A percentile compares a stretch with the other conserved stretches of the same genome.
phyloP scores from a whole-genome alignment of 2,113 vertebrate species.

The Cyanistes caeruleus region DNA sequence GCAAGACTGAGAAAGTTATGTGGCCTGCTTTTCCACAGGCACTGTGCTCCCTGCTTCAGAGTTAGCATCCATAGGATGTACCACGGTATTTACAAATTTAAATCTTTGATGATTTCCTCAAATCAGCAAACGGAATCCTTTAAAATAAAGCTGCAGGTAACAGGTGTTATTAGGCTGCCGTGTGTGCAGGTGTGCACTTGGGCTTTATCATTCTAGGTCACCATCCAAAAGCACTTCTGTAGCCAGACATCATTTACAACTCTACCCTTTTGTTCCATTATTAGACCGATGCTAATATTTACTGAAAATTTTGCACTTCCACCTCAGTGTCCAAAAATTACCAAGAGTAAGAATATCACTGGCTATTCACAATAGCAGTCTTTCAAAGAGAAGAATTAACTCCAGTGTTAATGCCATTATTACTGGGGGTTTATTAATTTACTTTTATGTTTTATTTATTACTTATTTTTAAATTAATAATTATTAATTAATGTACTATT shows the following conservation, averaged over 20 bases:
- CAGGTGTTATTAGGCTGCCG: rapidly evolving
- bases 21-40: too few relatives aligned
- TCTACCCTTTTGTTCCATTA: not conserved
- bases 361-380: not conserved
- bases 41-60: too few relatives aligned
- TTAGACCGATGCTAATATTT: rapidly evolving
- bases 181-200: not conserved
- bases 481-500: not conserved
- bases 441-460: not conserved
- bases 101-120: not conserved
- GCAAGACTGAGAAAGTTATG: too few relatives aligned
- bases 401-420: not conserved
- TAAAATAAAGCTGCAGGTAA: not conserved
- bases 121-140: not conserved
- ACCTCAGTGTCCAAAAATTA: not conserved
- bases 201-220: not conserved
- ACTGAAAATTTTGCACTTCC: not conserved
- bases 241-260: not conserved
- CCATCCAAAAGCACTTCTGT: not conserved
- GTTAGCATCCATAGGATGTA: not conserved
- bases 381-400: not conserved
- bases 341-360: not conserved
- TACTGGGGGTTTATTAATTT: not conserved
- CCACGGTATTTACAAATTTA: not conserved
- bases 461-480: too few relatives aligned